Conservation (phyloP, 2,797 vertebrate genomes). For the Scarus forsteni region DNA sequence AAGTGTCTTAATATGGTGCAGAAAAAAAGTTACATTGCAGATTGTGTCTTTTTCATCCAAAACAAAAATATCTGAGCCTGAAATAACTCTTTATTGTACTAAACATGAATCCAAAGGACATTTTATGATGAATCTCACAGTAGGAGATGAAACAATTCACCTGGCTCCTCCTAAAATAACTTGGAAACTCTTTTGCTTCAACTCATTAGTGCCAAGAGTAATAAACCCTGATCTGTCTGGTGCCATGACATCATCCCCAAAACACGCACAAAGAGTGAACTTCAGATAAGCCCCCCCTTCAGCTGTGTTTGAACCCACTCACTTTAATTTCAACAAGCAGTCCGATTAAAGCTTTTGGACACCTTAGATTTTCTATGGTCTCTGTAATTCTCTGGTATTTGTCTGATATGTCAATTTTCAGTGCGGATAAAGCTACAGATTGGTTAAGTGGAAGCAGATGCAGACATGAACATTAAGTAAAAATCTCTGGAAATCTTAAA, state of each 20-base stretch:
- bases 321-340: constrained; percentile 45
- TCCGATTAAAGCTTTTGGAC: constrained; percentile 57
- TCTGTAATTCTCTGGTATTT: constrained; percentile 27
- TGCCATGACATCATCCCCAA: constrained; percentile 73
- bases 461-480: neutral
- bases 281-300: constrained; percentile 51
- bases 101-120: constrained; percentile 5
- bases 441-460: constrained; percentile 48
- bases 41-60: constrained; percentile 19
- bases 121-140: constrained; percentile 44
- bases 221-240: constrained; percentile 59
- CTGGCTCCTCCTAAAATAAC: constrained; percentile 55
- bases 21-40: constrained; percentile 47
- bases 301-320: constrained; percentile 42
- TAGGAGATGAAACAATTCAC: constrained; percentile 43
- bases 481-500: constrained; percentile 21
- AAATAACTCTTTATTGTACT: constrained; percentile 36
- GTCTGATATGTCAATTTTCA: neutral
- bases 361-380: constrained; percentile 26
- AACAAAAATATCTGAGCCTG: constrained; percentile 26
- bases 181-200: constrained; percentile 11
- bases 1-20: constrained; percentile 8
- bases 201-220: constrained; percentile 44
- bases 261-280: constrained; percentile 43
- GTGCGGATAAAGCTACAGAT: neutral